Conservation (phyloP, 2,888 invertebrate species). For the Aromia moschata region DNA sequence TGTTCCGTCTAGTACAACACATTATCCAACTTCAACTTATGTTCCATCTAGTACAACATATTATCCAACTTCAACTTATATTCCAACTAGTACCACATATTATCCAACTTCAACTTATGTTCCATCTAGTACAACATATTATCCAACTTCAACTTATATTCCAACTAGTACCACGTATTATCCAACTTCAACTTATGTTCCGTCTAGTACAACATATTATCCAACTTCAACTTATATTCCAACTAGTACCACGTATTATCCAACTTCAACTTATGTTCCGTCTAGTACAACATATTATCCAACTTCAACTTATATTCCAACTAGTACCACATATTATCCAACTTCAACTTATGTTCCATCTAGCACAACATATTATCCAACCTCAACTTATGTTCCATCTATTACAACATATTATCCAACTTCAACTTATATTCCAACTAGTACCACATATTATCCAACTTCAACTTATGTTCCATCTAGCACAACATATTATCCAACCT, state of each 20-base stretch:
- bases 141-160: neutral
- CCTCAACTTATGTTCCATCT: neutral
- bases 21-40: neutral
- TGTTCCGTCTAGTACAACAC: neutral
- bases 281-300: neutral
- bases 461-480: neutral
- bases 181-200: too few relatives aligned
- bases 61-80: too few relatives aligned
- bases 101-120: too few relatives aligned
- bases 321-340: neutral
- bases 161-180: too few relatives aligned
- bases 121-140: too few relatives aligned
- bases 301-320: neutral
- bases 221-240: neutral
- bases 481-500: neutral
- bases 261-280: neutral
- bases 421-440: neutral
- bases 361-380: neutral
- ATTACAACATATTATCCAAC: neutral
- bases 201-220: neutral
- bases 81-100: too few relatives aligned
- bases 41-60: too few relatives aligned
- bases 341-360: neutral
- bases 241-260: neutral
- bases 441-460: neutral